These are phyloP conservation scores for Dolichallabes microphthalmus DNA, from an alignment of 2,113 vertebrate genomes.

Conservation along the genomic window DNA sequence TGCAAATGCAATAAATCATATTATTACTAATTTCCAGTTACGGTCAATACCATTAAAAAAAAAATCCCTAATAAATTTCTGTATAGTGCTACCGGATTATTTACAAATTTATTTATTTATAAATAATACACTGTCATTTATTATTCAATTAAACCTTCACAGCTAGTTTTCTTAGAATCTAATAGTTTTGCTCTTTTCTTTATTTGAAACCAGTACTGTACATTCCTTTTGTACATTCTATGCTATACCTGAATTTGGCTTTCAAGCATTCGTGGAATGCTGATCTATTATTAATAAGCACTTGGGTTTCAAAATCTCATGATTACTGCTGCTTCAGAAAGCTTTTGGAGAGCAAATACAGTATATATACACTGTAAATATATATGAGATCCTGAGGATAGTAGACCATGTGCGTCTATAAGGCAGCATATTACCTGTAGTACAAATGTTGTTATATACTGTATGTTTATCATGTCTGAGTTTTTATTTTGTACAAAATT, in stretches of 20 bases:
- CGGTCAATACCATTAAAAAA: neutral
- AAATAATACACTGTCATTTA: neutral
- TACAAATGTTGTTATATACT: too few species aligned
- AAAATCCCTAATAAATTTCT: neutral
- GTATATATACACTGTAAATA: neutral
- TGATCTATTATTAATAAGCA: conserved; percentile 22
- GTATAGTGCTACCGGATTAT: neutral
- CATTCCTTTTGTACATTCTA: neutral
- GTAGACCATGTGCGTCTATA: neutral
- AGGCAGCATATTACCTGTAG: too few species aligned
- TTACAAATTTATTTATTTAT: neutral
- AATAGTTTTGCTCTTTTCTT: neutral
- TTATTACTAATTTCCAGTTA: neutral
- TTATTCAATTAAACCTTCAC: neutral
- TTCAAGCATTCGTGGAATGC: neutral
- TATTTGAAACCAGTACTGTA: neutral
- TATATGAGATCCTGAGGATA: too few species aligned
- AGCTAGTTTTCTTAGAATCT: neutral
- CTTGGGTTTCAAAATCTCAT: conserved; percentile 6
- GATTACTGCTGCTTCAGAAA: conserved; percentile 9
- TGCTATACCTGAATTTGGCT: conserved; percentile 3
- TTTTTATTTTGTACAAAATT: too few species aligned
- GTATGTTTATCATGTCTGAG: too few species aligned
- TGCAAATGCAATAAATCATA: neutral
- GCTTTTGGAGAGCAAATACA: neutral